Evolutionary conservation across 1,140 invertebrate species (phyloP).

Genomic region (Protaetia brevitarsis): DNA sequence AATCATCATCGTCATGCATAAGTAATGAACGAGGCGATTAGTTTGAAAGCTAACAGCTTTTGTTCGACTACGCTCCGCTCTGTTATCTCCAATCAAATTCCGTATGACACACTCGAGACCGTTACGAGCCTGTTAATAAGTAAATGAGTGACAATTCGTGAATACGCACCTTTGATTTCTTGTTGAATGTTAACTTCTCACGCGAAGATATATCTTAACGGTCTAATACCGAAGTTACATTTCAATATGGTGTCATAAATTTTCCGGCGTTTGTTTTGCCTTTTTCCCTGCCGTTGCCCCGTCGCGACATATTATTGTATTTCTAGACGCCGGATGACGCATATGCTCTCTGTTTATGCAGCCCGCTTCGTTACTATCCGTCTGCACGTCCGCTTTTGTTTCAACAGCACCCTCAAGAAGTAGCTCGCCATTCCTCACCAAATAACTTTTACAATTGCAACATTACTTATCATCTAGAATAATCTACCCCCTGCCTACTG

Average conservation of each 20-base stretch:
- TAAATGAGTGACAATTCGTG: no score
- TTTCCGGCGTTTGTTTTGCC: slow-evolving; percentile 23
- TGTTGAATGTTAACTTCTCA: not conserved
- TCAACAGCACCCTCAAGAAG: slow-evolving; percentile 26
- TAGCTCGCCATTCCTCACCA: slow-evolving; percentile 35
- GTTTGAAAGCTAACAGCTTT: not conserved
- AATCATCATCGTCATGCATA: no score
- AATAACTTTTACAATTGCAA: slow-evolving; percentile 43
- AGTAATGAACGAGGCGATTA: no score
- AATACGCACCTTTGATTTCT: not conserved
- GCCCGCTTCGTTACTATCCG: slow-evolving; percentile 32
- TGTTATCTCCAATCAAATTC: not conserved
- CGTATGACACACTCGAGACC: not conserved
- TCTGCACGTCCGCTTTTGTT: slow-evolving; percentile 20
- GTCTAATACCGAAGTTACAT: not conserved
- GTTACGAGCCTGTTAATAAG: no score
- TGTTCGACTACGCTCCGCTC: not conserved
- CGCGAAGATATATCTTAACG: not conserved
- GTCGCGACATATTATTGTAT: slow-evolving; percentile 35
- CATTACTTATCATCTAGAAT: slow-evolving; percentile 40
- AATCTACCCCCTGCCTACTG: slow-evolving; percentile 38
- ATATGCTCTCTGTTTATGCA: slow-evolving; percentile 24
- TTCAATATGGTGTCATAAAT: not conserved
- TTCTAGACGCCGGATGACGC: slow-evolving; percentile 24
- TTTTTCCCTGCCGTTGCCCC: slow-evolving; percentile 23